A percentile compares a stretch with the other conserved stretches of the same genome.
Conservation (phyloP, 2,797 vertebrate species). For the Hippoglossus hippoglossus region DNA sequence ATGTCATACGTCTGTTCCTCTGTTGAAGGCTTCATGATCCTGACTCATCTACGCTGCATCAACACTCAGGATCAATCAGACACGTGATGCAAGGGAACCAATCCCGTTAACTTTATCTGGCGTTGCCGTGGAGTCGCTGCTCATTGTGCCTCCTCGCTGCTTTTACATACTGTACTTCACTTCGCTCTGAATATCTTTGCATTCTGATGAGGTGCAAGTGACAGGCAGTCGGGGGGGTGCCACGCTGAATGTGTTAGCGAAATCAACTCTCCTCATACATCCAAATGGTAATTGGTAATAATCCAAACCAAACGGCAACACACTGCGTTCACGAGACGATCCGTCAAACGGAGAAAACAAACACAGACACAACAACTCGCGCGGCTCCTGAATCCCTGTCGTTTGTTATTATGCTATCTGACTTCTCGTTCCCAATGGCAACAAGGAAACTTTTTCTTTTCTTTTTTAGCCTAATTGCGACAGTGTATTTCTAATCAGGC, state of each 20-base stretch:
- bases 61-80: conserved; percentile 44
- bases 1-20: background rate
- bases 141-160: conserved; percentile 37
- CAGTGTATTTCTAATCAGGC: conserved; percentile 63
- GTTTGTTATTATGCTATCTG: conserved; percentile 47
- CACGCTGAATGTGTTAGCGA: conserved; percentile 42
- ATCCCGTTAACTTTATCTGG: conserved; percentile 58
- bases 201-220: conserved; percentile 52
- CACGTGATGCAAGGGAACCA: conserved; percentile 63
- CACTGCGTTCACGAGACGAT: conserved; percentile 30
- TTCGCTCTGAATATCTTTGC: conserved; percentile 60
- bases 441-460: conserved; percentile 19
- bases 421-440: conserved; percentile 32
- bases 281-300: conserved; percentile 28
- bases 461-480: conserved; percentile 50
- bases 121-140: conserved; percentile 42
- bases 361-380: conserved; percentile 11
- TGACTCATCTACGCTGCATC: conserved; percentile 52
- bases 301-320: conserved; percentile 36
- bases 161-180: conserved; percentile 54
- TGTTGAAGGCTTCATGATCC: conserved; percentile 60
- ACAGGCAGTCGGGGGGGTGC: conserved; percentile 26
- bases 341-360: conserved; percentile 16
- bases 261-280: conserved; percentile 36
- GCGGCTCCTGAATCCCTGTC: conserved; percentile 32